Conservation (phyloP, 2,113 vertebrate genomes). For the Vombatus ursinus region DNA sequence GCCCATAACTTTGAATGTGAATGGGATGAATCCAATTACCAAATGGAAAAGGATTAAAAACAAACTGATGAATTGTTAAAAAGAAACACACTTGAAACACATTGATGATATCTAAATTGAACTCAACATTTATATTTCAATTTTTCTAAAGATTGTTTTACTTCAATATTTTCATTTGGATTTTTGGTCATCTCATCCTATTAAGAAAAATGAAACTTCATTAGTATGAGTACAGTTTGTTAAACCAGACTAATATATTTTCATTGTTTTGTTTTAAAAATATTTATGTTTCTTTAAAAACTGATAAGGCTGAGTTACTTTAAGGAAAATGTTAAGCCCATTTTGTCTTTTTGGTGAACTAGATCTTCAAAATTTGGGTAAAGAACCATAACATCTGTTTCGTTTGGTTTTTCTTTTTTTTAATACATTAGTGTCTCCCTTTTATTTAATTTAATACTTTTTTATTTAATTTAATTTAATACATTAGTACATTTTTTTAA, state of each 20-base stretch:
- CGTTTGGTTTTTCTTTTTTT: slow-evolving; percentile 45
- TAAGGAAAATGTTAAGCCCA: slow-evolving; percentile 75
- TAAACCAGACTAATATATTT: slow-evolving; percentile 83
- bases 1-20: too few relatives aligned
- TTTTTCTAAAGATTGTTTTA: slow-evolving; percentile 80
- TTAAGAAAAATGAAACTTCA: slow-evolving; percentile 83
- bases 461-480: too few relatives aligned
- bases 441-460: too few relatives aligned
- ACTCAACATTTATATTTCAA: slow-evolving; percentile 84
- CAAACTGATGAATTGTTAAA: too few relatives aligned
- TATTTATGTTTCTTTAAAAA: slow-evolving; percentile 87
- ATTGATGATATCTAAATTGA: slow-evolving; percentile 79
- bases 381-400: slow-evolving; percentile 73
- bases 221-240: slow-evolving; percentile 82
- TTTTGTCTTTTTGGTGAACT: slow-evolving; percentile 78
- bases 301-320: slow-evolving; percentile 79
- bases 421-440: slow-evolving; percentile 72
- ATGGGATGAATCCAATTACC: too few relatives aligned
- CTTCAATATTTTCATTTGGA: slow-evolving; percentile 78
- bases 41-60: too few relatives aligned
- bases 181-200: slow-evolving; percentile 79
- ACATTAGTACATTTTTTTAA: too few relatives aligned
- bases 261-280: slow-evolving; percentile 67
- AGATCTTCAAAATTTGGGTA: slow-evolving; percentile 77
- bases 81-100: too few relatives aligned